These are phyloP conservation scores for Glaucidium brasilianum DNA, from an alignment of 2,113 vertebrate genomes.

Conservation along the genomic window DNA sequence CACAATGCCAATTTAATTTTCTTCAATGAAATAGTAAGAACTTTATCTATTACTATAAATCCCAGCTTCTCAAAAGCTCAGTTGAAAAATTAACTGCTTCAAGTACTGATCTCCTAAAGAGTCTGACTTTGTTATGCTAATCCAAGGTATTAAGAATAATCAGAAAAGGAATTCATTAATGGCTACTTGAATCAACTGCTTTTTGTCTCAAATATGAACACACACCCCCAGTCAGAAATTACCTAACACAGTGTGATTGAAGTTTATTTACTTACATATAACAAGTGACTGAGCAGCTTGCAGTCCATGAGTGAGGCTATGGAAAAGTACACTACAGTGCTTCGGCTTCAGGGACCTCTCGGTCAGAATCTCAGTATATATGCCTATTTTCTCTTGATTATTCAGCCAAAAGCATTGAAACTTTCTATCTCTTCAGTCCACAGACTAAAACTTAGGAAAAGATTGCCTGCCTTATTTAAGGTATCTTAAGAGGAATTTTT, in stretches of 20 bases:
- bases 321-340: constrained; percentile 56
- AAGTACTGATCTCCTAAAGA: not conserved
- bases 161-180: constrained; percentile 18
- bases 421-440: not conserved
- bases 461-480: not conserved
- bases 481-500: not conserved
- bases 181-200: constrained; percentile 15
- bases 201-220: constrained; percentile 27
- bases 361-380: not conserved
- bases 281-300: constrained; percentile 39
- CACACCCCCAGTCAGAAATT: not conserved
- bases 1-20: not conserved
- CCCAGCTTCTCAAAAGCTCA: not conserved
- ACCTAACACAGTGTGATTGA: constrained; percentile 14
- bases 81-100: constrained; percentile 9
- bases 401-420: constrained; percentile 23
- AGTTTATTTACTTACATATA: constrained; percentile 51
- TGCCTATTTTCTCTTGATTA: constrained; percentile 43
- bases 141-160: constrained; percentile 17
- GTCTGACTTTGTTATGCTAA: constrained; percentile 41
- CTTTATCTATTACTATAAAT: not conserved
- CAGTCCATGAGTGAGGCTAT: constrained; percentile 60
- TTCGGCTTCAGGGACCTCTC: constrained; percentile 23
- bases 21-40: not conserved
- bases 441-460: not conserved